Percentiles rank a stretch among this genome's conserved stretches.
phyloP scores from a whole-genome alignment of 2,113 vertebrate species.

The Chionomys nivalis region DNA sequence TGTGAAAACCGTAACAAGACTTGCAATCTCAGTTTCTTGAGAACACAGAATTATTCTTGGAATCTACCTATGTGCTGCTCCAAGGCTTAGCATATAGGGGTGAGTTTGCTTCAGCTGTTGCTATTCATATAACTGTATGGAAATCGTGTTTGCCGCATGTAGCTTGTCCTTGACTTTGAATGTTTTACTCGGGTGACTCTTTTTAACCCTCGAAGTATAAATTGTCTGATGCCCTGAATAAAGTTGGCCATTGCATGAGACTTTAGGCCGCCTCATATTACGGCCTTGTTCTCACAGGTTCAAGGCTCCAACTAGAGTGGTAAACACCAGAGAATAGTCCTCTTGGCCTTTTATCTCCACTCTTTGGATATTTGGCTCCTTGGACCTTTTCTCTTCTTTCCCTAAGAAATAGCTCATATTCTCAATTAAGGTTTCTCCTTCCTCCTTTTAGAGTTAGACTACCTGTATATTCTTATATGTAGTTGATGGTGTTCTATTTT shows the following conservation, averaged over 20 bases:
- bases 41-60: not conserved
- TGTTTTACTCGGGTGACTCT: not conserved
- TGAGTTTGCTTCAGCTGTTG: not conserved
- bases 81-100: not conserved
- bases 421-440: not conserved
- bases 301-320: not conserved
- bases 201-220: not conserved
- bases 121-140: not conserved
- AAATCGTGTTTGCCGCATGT: not conserved
- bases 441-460: not conserved
- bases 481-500: not conserved
- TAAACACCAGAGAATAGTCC: not conserved
- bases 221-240: not conserved
- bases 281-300: not conserved
- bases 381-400: not conserved
- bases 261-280: not conserved
- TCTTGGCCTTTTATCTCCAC: not conserved
- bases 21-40: not conserved
- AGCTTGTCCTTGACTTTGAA: not conserved
- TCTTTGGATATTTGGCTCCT: not conserved
- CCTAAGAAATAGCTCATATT: not conserved
- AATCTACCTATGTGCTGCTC: not conserved
- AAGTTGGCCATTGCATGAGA: not conserved
- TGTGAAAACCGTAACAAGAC: not conserved
- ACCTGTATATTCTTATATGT: not conserved